These are phyloP conservation scores for Pantherophis alleghaniensis DNA, from an alignment of 2,797 vertebrate species.

Conservation along the genomic window DNA sequence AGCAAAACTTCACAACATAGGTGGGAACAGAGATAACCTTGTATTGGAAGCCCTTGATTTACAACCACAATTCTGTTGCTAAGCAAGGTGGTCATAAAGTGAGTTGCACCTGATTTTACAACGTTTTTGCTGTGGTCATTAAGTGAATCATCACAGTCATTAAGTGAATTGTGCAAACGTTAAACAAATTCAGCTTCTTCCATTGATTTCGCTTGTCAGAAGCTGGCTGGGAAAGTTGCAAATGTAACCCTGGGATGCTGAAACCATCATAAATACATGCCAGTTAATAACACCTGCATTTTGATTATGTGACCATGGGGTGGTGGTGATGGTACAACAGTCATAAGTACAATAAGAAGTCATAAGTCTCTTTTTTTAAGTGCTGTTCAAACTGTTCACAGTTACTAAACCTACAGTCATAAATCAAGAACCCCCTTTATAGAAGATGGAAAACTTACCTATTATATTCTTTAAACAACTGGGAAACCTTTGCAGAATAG, in stretches of 20 bases:
- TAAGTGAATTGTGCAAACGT: not conserved
- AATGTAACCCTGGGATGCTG: not conserved
- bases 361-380: not conserved
- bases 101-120: not conserved
- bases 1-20: not conserved
- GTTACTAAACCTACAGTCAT: not conserved
- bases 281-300: not conserved
- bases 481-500: slow-evolving; percentile 88
- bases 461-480: slow-evolving; percentile 94
- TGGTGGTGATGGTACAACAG: not conserved
- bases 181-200: not conserved
- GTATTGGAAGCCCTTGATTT: not conserved
- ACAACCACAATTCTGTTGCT: not conserved
- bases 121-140: not conserved
- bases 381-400: not conserved
- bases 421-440: not conserved
- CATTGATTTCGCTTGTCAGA: not conserved
- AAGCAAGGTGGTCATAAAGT: not conserved
- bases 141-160: not conserved
- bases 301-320: not conserved
- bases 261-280: not conserved
- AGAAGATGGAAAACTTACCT: slow-evolving; percentile 73
- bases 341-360: not conserved
- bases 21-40: not conserved
- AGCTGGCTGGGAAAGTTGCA: not conserved